These are phyloP conservation scores for Drosophila ohnishii DNA, from an alignment of 1,140 invertebrate species.

Conservation along the genomic window DNA sequence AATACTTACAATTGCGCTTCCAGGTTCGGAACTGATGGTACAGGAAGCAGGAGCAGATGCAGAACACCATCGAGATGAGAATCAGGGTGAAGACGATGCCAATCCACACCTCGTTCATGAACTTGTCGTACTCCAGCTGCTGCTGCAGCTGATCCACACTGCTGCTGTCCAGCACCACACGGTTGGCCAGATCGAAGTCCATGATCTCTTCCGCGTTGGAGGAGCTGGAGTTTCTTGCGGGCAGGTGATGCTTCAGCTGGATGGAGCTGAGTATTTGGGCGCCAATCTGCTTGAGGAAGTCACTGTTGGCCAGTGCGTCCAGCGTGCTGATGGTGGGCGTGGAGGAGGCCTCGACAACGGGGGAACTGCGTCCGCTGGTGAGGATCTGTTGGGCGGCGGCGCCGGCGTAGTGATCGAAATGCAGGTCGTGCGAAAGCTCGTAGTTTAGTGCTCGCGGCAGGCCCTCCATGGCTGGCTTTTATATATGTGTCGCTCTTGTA, in stretches of 20 bases:
- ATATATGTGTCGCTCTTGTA: conserved; percentile 23
- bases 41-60: conserved; percentile 81
- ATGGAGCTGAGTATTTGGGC: conserved; percentile 73
- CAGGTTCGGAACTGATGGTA: conserved; percentile 82
- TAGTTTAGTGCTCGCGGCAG: conserved; percentile 75
- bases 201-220: conserved; percentile 42
- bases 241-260: conserved; percentile 63
- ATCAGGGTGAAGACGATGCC: conserved; percentile 80
- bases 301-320: conserved; percentile 53
- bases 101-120: conserved; percentile 83
- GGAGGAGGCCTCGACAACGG: conserved; percentile 49
- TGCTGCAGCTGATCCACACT: conserved; percentile 74
- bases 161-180: conserved; percentile 69
- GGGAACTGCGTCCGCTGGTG: conserved; percentile 52
- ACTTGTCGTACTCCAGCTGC: conserved; percentile 81
- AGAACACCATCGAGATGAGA: conserved; percentile 81
- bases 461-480: conserved; percentile 65
- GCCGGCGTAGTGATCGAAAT: conserved; percentile 69
- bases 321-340: conserved; percentile 65
- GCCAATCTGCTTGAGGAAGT: conserved; percentile 75
- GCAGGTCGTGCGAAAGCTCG: conserved; percentile 74
- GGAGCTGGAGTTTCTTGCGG: conserved; percentile 36
- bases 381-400: conserved; percentile 69
- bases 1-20: conserved; percentile 82
- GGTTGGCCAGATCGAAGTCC: conserved; percentile 69